Percentiles rank a stretch among this genome's conserved stretches.
Conservation (phyloP, 1,140 invertebrate species). For the Artemia franciscana region DNA sequence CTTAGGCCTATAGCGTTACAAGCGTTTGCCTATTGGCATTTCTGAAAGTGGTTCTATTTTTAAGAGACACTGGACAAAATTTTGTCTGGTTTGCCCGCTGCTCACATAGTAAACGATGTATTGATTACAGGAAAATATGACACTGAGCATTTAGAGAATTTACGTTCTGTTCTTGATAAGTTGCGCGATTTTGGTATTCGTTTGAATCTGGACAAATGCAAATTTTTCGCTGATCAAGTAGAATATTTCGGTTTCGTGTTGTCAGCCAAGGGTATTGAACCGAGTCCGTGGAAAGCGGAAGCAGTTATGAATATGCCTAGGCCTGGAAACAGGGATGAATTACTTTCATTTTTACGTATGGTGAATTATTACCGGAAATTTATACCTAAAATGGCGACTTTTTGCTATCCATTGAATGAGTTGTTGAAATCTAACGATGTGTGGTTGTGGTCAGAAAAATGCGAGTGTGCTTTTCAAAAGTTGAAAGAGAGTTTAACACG, state of each 20-base stretch:
- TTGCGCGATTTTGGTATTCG: constrained; percentile 14
- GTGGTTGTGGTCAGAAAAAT: too few species aligned
- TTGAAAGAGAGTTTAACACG: too few species aligned
- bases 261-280: constrained; percentile 16
- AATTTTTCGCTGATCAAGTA: constrained; percentile 13
- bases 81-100: constrained; percentile 15
- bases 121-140: constrained; percentile 9
- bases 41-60: constrained; percentile 25
- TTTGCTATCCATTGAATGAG: too few species aligned
- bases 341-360: constrained; percentile 19
- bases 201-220: constrained; percentile 15
- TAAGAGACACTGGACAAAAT: constrained; percentile 24
- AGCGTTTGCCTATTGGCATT: constrained; percentile 24
- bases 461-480: too few species aligned
- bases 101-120: constrained; percentile 16
- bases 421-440: too few species aligned
- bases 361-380: constrained; percentile 23
- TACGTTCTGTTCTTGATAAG: constrained; percentile 13
- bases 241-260: constrained; percentile 18
- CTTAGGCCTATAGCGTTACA: constrained; percentile 20
- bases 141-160: constrained; percentile 14
- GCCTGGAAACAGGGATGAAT: constrained; percentile 18
- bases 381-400: constrained; percentile 19
- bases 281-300: constrained; percentile 20
- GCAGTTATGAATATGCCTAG: constrained; percentile 19